Evolutionary conservation across 2,797 vertebrate species (phyloP), one percentile per base, ranked within the genome.

Genomic region (Coracias cyanogaster): DNA sequence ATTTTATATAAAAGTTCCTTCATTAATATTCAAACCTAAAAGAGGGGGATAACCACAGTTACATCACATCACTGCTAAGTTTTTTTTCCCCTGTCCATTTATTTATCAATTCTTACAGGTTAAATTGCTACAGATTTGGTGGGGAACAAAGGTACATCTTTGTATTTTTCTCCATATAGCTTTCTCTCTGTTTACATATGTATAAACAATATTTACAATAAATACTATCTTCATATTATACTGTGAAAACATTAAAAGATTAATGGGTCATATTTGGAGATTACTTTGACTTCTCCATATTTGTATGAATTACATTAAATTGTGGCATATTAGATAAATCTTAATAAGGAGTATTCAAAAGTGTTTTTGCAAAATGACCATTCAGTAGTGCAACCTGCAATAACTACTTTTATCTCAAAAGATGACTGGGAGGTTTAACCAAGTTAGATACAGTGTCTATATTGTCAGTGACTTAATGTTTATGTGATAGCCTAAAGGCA

Each of bases 401-500:
- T 87, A 82, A 64, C 28, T 92, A 58, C 48, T n/a, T 77, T 94
- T 85, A 54, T 89, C 71, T 87, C 37, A 73, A 31, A 76, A 76
- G 51, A 51, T 72, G 71, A 20, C n/a, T 85, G 86, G 54, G 89
- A 92, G 73, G 60, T 96, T 95, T 89, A 94, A 6, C 87, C 82
- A 93, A 90, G 45, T 94, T 29, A 84, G 82, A 49, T 86, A 62
- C 60, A 58, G 62, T 45, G 65, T 71, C 74, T 86, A 26, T 94
- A 37, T 94, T 91, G 87, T 94, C 91, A 96, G 91, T 96, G 86
- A 90, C 96, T 67, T 93, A 86, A 95, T 49, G 26, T 79, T 97
- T 94, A 46, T 93, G 82, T 92, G 95, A 90, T 94, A 96, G 83
- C 78, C 81, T 91, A 96, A 97, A 97, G 96, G 94, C 96, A 97